Conservation (phyloP, 2,888 invertebrate species). For the Pediacus dermestoides region DNA sequence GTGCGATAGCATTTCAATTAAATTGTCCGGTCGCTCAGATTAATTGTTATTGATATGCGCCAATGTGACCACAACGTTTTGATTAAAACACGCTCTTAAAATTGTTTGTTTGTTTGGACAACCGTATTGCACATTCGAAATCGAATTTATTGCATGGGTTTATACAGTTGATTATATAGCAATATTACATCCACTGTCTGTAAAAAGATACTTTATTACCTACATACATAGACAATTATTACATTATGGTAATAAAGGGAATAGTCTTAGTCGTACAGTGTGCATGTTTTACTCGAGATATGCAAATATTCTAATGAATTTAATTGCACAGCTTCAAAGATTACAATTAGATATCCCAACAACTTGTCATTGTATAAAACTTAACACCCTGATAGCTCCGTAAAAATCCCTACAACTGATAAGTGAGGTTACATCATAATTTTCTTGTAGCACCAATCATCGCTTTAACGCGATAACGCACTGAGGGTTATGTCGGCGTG, state of each 20-base stretch:
- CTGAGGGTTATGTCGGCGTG: conserved; percentile 33
- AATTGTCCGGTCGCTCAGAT: conserved; percentile 22
- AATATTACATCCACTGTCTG: too few relatives aligned
- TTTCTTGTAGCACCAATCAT: conserved; percentile 24
- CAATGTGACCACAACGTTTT: too few relatives aligned
- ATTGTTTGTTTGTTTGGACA: too few relatives aligned
- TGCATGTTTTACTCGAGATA: neutral
- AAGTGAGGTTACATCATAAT: conserved; percentile 26
- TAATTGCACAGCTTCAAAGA: conserved; percentile 9
- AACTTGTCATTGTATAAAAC: too few relatives aligned
- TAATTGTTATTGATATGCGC: conserved; percentile 19
- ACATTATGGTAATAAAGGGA: conserved; percentile 4
- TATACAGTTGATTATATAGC: too few relatives aligned
- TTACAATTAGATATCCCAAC: too few relatives aligned
- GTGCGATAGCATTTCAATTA: conserved; percentile 20
- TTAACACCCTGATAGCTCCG: neutral
- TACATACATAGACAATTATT: conserved; percentile 5
- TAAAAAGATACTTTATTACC: conserved; percentile 4
- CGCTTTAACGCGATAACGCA: conserved; percentile 18
- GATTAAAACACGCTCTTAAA: too few relatives aligned
- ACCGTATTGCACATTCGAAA: too few relatives aligned
- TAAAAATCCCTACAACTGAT: conserved; percentile 8
- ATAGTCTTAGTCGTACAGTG: too few relatives aligned
- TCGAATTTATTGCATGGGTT: too few relatives aligned
- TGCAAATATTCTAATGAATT: conserved; percentile 7